phyloP scores from a whole-genome alignment of 2,888 invertebrate genomes.

The Drosophila diplacantha region DNA sequence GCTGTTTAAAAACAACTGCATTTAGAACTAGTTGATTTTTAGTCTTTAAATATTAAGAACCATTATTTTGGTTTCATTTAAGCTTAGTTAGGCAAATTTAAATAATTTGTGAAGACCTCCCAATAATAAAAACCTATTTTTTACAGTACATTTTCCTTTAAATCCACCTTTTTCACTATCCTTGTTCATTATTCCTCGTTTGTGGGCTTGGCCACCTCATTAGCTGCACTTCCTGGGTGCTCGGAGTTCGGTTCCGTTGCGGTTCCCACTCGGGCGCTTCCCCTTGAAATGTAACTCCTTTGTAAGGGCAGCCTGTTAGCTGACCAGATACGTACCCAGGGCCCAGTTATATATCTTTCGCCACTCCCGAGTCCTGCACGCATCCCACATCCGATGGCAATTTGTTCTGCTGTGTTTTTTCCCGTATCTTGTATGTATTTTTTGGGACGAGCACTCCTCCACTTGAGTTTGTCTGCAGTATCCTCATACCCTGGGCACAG shows the following conservation, averaged over 20 bases:
- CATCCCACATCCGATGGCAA: conserved; percentile 40
- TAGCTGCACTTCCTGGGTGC: conserved; percentile 44
- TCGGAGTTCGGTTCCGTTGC: conserved; percentile 32
- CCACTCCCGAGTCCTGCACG: conserved; percentile 37
- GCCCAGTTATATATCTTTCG: background rate
- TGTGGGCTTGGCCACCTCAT: conserved; percentile 36
- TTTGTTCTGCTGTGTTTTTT: conserved; percentile 18
- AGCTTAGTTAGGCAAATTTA: background rate
- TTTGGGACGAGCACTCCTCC: conserved; percentile 12
- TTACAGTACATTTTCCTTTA: background rate
- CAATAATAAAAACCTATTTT: background rate
- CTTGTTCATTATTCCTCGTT: background rate
- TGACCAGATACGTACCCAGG: conserved; percentile 27
- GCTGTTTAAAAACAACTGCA: background rate
- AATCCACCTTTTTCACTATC: background rate
- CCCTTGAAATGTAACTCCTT: conserved; percentile 23
- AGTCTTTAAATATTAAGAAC: background rate
- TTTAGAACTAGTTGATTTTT: background rate
- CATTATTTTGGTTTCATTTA: no score
- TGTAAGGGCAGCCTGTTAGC: conserved; percentile 38
- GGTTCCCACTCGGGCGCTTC: conserved; percentile 29
- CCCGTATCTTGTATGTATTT: conserved; percentile 2
- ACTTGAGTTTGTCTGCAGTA: conserved; percentile 38
- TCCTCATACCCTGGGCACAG: conserved; percentile 39
- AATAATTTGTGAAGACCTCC: background rate